phyloP scores from a whole-genome alignment of 2,888 invertebrate genomes.

The Auanema freiburgensis region DNA sequence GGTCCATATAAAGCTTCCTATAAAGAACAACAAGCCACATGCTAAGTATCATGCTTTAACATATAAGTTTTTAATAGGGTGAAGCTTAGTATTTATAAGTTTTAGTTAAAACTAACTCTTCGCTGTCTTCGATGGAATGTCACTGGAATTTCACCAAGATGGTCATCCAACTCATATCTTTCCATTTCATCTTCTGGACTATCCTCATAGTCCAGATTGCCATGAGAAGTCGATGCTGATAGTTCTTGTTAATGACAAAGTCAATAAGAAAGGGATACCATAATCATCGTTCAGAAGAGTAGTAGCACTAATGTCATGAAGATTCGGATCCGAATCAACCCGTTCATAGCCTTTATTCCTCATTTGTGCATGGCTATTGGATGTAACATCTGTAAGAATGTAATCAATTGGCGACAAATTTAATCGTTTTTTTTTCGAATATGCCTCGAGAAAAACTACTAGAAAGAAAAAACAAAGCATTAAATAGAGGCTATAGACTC shows the following conservation, averaged over 20 bases:
- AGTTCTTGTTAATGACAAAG: neutral
- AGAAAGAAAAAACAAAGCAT: too few relatives aligned
- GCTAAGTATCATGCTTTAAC: conserved; percentile 4
- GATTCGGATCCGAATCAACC: conserved; percentile 24
- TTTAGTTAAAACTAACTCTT: conserved; percentile 33
- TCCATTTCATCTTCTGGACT: conserved; percentile 50
- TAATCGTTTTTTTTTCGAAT: too few relatives aligned
- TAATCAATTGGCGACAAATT: too few relatives aligned
- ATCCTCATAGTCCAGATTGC: conserved; percentile 1
- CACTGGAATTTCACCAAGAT: conserved; percentile 56
- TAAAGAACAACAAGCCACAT: neutral
- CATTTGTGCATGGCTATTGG: conserved; percentile 16
- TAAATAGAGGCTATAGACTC: too few relatives aligned
- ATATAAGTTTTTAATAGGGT: neutral
- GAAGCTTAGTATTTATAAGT: neutral
- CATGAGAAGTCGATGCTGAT: conserved; percentile 18
- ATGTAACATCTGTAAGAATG: conserved; percentile 29
- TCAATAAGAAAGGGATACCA: conserved; percentile 7
- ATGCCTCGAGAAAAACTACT: too few relatives aligned
- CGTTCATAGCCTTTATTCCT: conserved; percentile 22
- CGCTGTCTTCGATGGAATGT: conserved; percentile 50
- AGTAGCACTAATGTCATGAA: conserved; percentile 13
- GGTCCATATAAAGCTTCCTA: conserved; percentile 21
- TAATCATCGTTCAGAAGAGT: conserved; percentile 11
- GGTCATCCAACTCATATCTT: conserved; percentile 55